phyloP scores from a whole-genome alignment of 2,888 invertebrate genomes.

The Galerucella pusilla region DNA sequence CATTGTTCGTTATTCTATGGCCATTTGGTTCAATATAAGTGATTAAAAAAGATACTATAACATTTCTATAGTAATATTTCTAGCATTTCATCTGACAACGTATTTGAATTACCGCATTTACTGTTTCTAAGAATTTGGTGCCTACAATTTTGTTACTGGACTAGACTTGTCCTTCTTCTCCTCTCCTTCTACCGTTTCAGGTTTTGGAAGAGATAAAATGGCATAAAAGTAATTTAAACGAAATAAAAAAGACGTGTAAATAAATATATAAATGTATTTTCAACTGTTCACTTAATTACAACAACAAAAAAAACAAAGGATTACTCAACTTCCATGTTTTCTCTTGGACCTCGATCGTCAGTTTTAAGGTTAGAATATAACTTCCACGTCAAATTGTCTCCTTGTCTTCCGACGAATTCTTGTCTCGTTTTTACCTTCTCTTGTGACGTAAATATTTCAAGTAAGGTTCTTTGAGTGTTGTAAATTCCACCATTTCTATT shows the following conservation, averaged over 20 bases:
- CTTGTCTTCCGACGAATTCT: constrained; percentile 71
- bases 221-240: neutral
- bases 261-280: neutral
- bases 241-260: neutral
- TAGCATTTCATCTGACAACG: too few species aligned
- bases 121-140: too few species aligned
- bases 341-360: constrained; percentile 63
- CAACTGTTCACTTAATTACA: neutral
- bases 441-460: constrained; percentile 74
- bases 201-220: too few species aligned
- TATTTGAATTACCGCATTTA: too few species aligned
- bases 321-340: constrained; percentile 59
- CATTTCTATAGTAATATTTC: too few species aligned
- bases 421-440: constrained; percentile 65
- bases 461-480: constrained; percentile 68
- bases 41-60: too few species aligned
- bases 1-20: too few species aligned
- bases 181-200: too few species aligned
- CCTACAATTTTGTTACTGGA: too few species aligned
- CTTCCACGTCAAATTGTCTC: constrained; percentile 72
- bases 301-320: neutral
- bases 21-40: too few species aligned
- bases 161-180: too few species aligned
- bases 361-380: constrained; percentile 79
- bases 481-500: constrained; percentile 55